These are phyloP conservation scores for Digitonthophagus gazella DNA, from an alignment of 2,888 invertebrate species.

Conservation along the genomic window DNA sequence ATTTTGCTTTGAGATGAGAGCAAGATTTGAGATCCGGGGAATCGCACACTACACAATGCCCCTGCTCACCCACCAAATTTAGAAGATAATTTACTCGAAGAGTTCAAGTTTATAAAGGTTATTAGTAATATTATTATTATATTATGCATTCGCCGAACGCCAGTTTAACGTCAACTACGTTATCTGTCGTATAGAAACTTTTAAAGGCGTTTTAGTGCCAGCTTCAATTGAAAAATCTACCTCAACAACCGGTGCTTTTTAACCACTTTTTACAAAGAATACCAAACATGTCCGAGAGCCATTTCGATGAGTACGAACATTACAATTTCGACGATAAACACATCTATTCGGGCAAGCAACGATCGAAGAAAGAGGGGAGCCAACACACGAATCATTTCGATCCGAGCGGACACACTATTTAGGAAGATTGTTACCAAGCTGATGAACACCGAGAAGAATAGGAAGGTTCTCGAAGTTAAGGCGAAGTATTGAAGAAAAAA, in stretches of 20 bases:
- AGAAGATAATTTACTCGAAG: too few relatives aligned
- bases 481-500: slow-evolving; percentile 37
- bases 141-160: background rate
- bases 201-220: background rate
- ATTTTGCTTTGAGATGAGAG: too few relatives aligned
- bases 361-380: slow-evolving; percentile 84
- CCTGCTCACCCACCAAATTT: too few relatives aligned
- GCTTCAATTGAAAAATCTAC: background rate
- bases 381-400: slow-evolving; percentile 90
- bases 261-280: background rate
- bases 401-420: slow-evolving; percentile 89
- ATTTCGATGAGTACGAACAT: slow-evolving; percentile 90
- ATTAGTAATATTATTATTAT: too few relatives aligned
- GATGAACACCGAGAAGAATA: slow-evolving; percentile 80
- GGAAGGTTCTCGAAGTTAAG: slow-evolving; percentile 55
- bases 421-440: slow-evolving; percentile 86
- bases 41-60: too few relatives aligned
- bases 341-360: slow-evolving; percentile 85
- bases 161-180: background rate
- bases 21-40: too few relatives aligned
- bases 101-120: too few relatives aligned
- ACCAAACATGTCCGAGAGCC: slow-evolving; percentile 79
- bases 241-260: background rate
- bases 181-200: background rate
- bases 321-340: slow-evolving; percentile 94